phyloP scores from a whole-genome alignment of 2,113 vertebrate species.

The Apeltes quadracus region DNA sequence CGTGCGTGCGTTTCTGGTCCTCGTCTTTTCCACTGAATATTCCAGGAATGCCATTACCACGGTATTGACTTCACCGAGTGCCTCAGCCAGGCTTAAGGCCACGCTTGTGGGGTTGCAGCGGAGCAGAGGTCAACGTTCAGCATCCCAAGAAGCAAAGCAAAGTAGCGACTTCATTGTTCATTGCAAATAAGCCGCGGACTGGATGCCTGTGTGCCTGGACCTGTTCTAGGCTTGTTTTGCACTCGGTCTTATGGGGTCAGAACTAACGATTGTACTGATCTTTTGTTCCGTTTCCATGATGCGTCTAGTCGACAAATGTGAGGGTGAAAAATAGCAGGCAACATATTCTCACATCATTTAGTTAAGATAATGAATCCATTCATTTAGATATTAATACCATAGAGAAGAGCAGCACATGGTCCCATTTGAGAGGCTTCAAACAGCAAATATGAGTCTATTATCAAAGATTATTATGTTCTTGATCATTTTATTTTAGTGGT shows the following conservation, averaged over 20 bases:
- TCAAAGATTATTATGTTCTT: not conserved
- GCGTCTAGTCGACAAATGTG: not conserved
- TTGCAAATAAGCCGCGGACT: not conserved
- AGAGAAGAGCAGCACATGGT: not conserved
- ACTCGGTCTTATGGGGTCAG: not conserved
- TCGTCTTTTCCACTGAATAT: not conserved
- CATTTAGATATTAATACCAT: too few relatives aligned
- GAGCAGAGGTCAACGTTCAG: conserved; percentile 26
- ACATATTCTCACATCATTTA: not conserved
- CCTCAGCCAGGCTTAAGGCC: not conserved
- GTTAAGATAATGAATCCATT: not conserved
- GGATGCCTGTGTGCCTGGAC: not conserved
- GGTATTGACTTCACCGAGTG: not conserved
- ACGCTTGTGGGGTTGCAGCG: conserved; percentile 5
- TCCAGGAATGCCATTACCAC: not conserved
- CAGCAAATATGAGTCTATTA: not conserved
- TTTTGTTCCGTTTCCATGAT: not conserved
- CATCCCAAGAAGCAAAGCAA: not conserved
- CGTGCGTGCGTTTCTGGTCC: not conserved
- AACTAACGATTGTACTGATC: not conserved
- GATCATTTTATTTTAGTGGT: too few relatives aligned
- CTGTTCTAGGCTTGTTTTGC: not conserved
- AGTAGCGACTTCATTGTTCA: not conserved
- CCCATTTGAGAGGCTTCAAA: not conserved
- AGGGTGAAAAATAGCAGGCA: not conserved